Base-by-base conservation (phyloP, 2,888 invertebrate genomes). In the Acrobeloides nanus region DNA sequence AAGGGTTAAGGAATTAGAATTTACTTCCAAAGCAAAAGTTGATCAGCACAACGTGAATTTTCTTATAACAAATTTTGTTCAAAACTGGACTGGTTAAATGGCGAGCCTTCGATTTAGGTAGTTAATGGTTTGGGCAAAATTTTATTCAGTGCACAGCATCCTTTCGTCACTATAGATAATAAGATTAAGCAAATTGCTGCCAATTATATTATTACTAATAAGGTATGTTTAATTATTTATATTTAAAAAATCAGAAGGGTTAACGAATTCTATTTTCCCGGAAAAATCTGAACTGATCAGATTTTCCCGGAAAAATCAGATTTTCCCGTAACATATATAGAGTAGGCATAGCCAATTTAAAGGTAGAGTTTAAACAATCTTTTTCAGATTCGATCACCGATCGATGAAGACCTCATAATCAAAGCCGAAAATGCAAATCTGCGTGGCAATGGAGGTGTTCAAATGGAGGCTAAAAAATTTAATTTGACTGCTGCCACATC, bases 141-240 rank as follows among this genome's bases (percentile, higher is more conserved):
- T 1, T 44, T 71, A 12, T 71, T 71, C 51, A 63, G 62, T 25
- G 71, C 71, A 12, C 57, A 59, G n/a, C 62, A 71, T 48, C 71
- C 71, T 4, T 58, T 64, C 24, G 55, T 71, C 17, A 55, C 53
- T 15, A 59, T 71, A 27, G 71, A 72, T 38, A 53, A 57, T 15
- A 49, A 54, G 38, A 68, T 72, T 17, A 68, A 66, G 39, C 55
- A 64, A 35, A 46, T 66, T 34, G 45, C 62, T 12, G 47, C 68
- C 1, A 48, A 48, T 12, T 51, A 62, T 18, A 64, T 66, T 15
- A 51, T 66, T 29, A 66, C 66, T 15, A 69, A 68, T 39, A 66
- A 67, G 55, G 63, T 67, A 38, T 10, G 26, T 24, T 18, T 18
- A 5, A 4, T 20, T 6, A 15, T 45, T 21, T 8, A 21, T 31